Evolutionary conservation across 2,888 invertebrate species (phyloP), one percentile per base, ranked within the genome.

Genomic region (Cryptops parisi): DNA sequence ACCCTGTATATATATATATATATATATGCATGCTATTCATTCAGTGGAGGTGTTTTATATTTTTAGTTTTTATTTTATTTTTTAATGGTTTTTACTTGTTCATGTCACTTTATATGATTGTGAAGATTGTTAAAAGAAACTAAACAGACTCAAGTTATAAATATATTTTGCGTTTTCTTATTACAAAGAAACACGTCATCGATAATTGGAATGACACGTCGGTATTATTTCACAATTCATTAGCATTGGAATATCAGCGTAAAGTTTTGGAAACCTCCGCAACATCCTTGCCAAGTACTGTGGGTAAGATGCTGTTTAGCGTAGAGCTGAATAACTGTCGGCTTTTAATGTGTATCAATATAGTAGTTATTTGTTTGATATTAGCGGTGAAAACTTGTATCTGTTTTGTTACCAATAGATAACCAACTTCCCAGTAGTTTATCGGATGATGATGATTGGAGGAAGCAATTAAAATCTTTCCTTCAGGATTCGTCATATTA

Each of bases 161-260:
- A 21, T 46, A 24, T 38, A 2, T 38, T 53, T 44, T 49, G 3
- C 25, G 15, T 19, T 44, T 52, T 24, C 58, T 53, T 54, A 26
- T 51, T 43, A 60, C 62, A 52, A 61, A 77, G 73, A 96, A 97
- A 66, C 94, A 98, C 66, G 80, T 97, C 0, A 86, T 98, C 25
- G 78, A 83, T 58, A 78, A 78, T 2, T 96, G 96, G 91, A 78
- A 81, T 57, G 97, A 98, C 60, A 76, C 76, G 0, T 85, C 82
- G 64, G 76, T 86, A 0, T 66, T 84, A 47, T 87, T 93, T 63
- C 97, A 98, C 68, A 93, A 97, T 66, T 82, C 84, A 2, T 72
- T 98, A 48, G 80, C 93, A 2, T 84, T 85, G 64, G 84, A 88
- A 67, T 93, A 96, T 63, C 78, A 85, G 58, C 87, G 89, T 61